Evolutionary conservation across 2,888 invertebrate species (phyloP).

Genomic region (Epinotia ramella): DNA sequence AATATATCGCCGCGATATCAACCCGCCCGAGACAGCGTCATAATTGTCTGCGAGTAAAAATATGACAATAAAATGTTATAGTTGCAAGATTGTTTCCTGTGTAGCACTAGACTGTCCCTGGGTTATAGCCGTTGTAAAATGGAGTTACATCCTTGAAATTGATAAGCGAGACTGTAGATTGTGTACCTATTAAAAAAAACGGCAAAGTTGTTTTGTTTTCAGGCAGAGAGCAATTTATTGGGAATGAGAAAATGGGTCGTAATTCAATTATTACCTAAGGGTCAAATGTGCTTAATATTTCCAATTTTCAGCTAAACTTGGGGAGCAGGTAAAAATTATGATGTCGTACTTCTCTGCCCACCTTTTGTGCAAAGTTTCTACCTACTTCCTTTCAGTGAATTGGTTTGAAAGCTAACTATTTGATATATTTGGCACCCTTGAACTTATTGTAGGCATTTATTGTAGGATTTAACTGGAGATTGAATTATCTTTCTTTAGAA

Average conservation of each 20-base stretch:
- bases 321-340: constrained; percentile 2
- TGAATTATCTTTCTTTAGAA: not conserved
- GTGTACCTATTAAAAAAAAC: not conserved
- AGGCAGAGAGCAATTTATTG: constrained; percentile 12
- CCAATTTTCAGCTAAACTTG: constrained; percentile 11
- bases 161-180: constrained; percentile 8
- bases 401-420: not conserved
- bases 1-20: constrained; percentile 53
- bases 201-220: not conserved
- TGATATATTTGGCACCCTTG: not conserved
- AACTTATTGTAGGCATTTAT: too few relatives aligned
- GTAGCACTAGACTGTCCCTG: constrained; percentile 11
- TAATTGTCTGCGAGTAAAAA: constrained; percentile 42
- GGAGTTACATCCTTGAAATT: constrained; percentile 27
- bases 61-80: constrained; percentile 36
- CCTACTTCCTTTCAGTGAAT: not conserved
- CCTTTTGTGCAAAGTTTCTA: too few relatives aligned
- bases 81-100: constrained; percentile 33
- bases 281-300: constrained; percentile 20
- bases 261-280: constrained; percentile 10
- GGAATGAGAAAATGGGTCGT: constrained; percentile 11
- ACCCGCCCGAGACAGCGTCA: constrained; percentile 37
- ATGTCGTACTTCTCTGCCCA: not conserved
- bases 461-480: not conserved
- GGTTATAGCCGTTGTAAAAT: constrained; percentile 22